Evolutionary conservation across 2,113 vertebrate genomes (phyloP), one percentile per base, ranked within the genome.

Genomic region (Eurypyga helias): DNA sequence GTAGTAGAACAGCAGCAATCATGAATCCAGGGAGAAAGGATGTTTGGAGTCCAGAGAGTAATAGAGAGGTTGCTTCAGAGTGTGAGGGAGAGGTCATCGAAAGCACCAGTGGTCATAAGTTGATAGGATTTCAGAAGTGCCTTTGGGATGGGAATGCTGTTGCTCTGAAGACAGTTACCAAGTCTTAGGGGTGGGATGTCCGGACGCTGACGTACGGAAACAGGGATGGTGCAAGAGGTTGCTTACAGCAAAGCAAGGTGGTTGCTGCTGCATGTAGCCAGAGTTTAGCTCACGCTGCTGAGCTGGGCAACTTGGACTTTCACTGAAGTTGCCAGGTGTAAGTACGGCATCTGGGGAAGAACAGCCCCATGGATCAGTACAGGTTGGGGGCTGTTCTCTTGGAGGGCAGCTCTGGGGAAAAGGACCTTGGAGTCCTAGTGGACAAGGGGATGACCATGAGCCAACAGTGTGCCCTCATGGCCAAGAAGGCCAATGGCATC

Each of bases 191-290:
- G 49, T 41, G 51, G 76, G 41, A 73, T 57, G 60, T 25, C 3
- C 4, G 71, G 46, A 75, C 46, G 48, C 49, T 3, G 6, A 48
- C 11, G 12, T 2, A 5, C 13, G 49, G 46, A 29, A 79, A 31
- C 1, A 38, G 0, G 1, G 46, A 41, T 23, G 26, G 52, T 2
- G 20, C 65, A n/a, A 46, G n/a, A 57, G 52, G 51, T 3, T 84
- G 88, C 23, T 20, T 3, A 7, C 2, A 3, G 41, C 28, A 77
- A 38, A 71, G 29, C 23, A 60, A n/a, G 70, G 3, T 0, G 43
- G 45, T 14, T 31, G 43, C 38, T 76, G 88, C 71, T 67, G 33
- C 34, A 17, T 1, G 0, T 9, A 34, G 82, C 24, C 17, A 7
- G 38, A 25, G 7, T 36, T 13, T 18, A 45, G 25, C 29, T 71